These are phyloP conservation scores for Hypocryptadius cinnamomeus DNA, from an alignment of 2,113 vertebrate species.

Conservation along the genomic window DNA sequence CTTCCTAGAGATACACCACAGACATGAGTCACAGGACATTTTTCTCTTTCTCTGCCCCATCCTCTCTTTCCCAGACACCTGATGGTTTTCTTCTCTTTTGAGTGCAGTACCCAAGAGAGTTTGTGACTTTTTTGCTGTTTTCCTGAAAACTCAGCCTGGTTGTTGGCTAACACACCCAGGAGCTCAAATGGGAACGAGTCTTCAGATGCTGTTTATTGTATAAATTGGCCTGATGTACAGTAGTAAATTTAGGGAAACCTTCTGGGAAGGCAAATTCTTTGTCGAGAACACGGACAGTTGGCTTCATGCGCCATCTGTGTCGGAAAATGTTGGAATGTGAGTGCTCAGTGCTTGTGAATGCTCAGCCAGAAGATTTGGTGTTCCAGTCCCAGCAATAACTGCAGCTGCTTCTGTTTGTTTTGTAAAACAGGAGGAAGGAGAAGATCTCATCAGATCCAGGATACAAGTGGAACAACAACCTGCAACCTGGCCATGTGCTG, in stretches of 20 bases:
- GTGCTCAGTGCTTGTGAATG: neutral
- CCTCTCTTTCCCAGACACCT: neutral
- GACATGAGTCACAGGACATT: neutral
- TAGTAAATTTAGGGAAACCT: neutral
- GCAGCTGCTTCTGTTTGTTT: neutral
- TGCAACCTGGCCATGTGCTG: neutral
- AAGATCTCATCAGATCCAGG: neutral
- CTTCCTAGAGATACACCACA: neutral
- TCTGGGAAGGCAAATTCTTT: neutral
- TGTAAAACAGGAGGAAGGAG: neutral
- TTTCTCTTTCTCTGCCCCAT: neutral
- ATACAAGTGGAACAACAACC: neutral
- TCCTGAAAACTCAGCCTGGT: neutral
- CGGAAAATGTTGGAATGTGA: neutral
- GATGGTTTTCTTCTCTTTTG: neutral
- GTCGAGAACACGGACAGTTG: neutral
- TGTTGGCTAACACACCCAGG: neutral
- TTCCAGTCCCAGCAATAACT: neutral
- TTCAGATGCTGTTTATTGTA: neutral
- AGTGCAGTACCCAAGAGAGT: rapidly evolving
- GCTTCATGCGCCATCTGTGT: neutral
- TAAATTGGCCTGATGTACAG: neutral
- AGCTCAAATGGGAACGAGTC: neutral
- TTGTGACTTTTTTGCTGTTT: neutral
- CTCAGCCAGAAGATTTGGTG: neutral